Base-by-base conservation (phyloP, 2,888 invertebrate genomes). In the Herminia tarsipennalis region DNA sequence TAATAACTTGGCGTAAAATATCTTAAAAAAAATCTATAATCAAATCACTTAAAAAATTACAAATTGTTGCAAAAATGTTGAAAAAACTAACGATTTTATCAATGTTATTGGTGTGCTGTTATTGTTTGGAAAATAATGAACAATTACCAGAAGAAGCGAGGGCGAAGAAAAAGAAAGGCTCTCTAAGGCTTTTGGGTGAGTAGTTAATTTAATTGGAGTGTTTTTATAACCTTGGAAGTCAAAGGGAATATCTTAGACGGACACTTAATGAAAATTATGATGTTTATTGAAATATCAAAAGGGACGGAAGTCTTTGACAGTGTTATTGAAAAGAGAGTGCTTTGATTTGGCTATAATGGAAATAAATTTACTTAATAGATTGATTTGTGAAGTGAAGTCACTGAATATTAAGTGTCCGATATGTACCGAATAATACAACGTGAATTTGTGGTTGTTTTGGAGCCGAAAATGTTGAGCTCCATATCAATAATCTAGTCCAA, bases 91-190 rank as follows among this genome's bases (percentile, higher is more conserved):
- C 77, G 1, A 52, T 89, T 55, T 40, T 88, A 34, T 70, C 66
- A 14, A 57, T 76, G 61, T 38, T 88, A 37, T 55, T 83, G 24
- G 76, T 73, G 56, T 83, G 79, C 53, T 88, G 85, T 71, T 85
- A 81, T 65, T 88, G 88, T 65, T 69, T 75, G 44, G 84, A 84
- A 24, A 74, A 66, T 39, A 78, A 67, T 51, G 78, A 76, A 40
- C 56, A 81, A 24, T 46, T 80, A 24, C 35, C 71, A 8, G 83
- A 81, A 42, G 90, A 89, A 37, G 72, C 81, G 3, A 78, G 89
- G 53, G 89, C 88, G 0, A 88, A 83, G 56, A 89, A 87, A 70
- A 87, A 83, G 61, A 90, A 83, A 56, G 76, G 74, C 37, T 62
- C 80, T 2, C 53, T 79, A 14, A 76, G 78, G 44, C 62, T 90